Evolutionary conservation across 2,113 vertebrate species (phyloP), one percentile per base, ranked within the genome.

Genomic region (Turnix velox): DNA sequence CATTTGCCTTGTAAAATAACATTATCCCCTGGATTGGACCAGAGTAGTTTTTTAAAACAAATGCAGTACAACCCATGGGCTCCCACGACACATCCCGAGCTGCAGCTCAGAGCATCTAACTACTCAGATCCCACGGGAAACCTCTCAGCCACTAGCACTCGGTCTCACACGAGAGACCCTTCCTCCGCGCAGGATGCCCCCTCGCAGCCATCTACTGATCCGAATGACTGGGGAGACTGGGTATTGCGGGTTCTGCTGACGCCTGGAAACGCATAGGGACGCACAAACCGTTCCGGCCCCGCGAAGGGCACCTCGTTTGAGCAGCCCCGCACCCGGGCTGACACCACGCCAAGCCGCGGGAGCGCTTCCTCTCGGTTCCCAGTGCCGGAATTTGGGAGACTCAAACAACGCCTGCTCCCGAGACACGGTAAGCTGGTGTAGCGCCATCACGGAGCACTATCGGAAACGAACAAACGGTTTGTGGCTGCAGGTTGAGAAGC

Each of bases 301-400:
- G n/a, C 43, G 39, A 61, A 75, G n/a, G 54, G 40, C 62, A 7
- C 37, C 67, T 22, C 57, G 23, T 30, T 33, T 52, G 31, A 62
- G 10, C 37, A 62, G 88, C 45, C 54, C 12, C 4, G 31, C 17
- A 33, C 43, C 5, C 2, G 75, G 25, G 54, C 18, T 66, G 33
- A 6, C 79, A 69, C 2, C 49, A 15, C 54, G 62, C 4, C 2
- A 10, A 9, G 37, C 1, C 37, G 31, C 1, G 2, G 54, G 14
- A 73, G 54, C 37, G 1, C 75, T 20, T 4, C 17, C 10, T 49
- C 40, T 33, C 23, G 0, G 1, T 35, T 25, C 11, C 1, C 14
- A 54, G 42, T 3, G 49, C 33, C 57, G 57, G 10, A 20, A 48
- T 49, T 65, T 37, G 75, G 54, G 12, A 33, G 22, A 42, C 48